Conservation (phyloP, 2,888 invertebrate species). For the Hipparchia semele region DNA sequence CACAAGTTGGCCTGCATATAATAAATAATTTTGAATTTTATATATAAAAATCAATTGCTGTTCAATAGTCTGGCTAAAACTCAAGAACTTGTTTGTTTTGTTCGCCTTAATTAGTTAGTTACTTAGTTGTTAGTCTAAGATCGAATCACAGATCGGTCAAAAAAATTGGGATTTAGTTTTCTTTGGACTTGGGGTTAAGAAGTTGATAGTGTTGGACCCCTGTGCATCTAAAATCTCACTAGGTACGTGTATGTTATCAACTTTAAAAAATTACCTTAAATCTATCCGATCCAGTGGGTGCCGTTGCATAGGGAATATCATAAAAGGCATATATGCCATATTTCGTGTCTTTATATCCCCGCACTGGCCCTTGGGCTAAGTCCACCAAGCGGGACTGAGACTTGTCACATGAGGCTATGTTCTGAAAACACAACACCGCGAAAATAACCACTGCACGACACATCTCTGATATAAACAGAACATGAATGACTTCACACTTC, state of each 20-base stretch:
- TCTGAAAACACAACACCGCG: not conserved
- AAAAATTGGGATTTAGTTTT: too few species aligned
- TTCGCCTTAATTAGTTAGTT: too few species aligned
- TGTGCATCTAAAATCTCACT: not conserved
- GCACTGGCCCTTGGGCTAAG: conserved; percentile 50
- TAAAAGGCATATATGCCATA: conserved; percentile 38
- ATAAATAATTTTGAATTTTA: too few species aligned
- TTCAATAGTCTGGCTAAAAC: too few species aligned
- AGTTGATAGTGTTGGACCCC: not conserved
- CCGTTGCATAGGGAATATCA: conserved; percentile 54
- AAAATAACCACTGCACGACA: not conserved
- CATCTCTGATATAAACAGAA: conserved; percentile 52
- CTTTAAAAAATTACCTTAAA: conserved; percentile 48
- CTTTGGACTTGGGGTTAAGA: too few species aligned
- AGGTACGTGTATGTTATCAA: not conserved
- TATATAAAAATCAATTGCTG: too few species aligned
- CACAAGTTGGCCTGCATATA: too few species aligned
- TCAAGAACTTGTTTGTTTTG: too few species aligned
- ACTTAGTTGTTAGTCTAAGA: too few species aligned
- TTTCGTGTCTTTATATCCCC: conserved; percentile 47
- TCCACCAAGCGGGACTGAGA: conserved; percentile 41
- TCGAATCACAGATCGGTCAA: too few species aligned
- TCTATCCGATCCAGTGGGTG: conserved; percentile 49
- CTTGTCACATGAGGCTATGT: conserved; percentile 11
- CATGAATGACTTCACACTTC: conserved; percentile 25